phyloP scores from a whole-genome alignment of 2,113 vertebrate species.

The Parotia lawesii region DNA sequence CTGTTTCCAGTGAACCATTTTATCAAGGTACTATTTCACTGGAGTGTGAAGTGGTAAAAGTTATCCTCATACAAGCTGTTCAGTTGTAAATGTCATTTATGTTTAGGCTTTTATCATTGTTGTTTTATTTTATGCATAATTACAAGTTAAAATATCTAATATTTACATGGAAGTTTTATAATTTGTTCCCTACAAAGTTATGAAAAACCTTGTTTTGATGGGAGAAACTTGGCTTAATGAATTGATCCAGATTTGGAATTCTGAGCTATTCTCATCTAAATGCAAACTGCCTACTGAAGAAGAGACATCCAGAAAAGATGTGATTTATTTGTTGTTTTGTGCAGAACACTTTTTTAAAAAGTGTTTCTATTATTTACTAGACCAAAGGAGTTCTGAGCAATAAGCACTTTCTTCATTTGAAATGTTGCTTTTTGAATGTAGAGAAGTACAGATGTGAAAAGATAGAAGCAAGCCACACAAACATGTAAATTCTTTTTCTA shows the following conservation, averaged over 20 bases:
- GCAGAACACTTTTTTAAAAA: accelerated
- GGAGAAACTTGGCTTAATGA: not conserved
- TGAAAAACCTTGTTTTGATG: not conserved
- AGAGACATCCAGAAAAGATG: not conserved
- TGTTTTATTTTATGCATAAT: not conserved
- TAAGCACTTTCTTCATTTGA: not conserved
- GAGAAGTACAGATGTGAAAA: not conserved
- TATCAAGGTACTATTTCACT: conserved; percentile 51
- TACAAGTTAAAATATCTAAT: not conserved
- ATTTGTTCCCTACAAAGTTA: not conserved
- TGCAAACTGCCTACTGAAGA: not conserved
- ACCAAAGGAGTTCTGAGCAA: not conserved
- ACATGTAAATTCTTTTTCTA: not conserved
- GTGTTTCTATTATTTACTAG: not conserved
- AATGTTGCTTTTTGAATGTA: not conserved
- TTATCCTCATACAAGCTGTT: not conserved
- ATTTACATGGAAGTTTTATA: not conserved
- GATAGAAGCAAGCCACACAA: not conserved
- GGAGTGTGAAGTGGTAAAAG: conserved; percentile 41
- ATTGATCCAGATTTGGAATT: not conserved
- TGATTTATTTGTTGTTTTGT: not conserved
- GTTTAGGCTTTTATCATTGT: not conserved
- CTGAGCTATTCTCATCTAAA: not conserved
- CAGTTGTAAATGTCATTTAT: not conserved
- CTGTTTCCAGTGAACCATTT: conserved; percentile 62